A percentile compares a stretch with the other conserved stretches of the same genome.
Conservation (phyloP, 2,797 vertebrate genomes). For the Saxicola maurus region DNA sequence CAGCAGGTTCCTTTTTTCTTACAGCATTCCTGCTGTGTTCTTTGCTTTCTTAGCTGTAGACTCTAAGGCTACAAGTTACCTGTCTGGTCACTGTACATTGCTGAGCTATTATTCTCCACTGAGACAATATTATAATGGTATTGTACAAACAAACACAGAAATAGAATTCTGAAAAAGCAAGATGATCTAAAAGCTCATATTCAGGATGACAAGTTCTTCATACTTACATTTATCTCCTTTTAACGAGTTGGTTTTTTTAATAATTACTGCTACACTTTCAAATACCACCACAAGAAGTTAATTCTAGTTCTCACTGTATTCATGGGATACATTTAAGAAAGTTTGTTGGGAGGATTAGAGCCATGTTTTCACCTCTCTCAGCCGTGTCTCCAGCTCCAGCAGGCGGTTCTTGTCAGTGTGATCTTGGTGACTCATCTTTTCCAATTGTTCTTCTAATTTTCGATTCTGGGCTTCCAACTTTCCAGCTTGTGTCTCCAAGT, state of each 20-base stretch:
- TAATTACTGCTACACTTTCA: background rate
- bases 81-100: background rate
- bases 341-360: background rate
- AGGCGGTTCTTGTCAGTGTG: constrained; percentile 90
- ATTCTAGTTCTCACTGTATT: background rate
- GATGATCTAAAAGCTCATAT: background rate
- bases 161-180: background rate
- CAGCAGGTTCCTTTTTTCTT: background rate
- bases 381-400: constrained; percentile 79
- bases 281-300: background rate
- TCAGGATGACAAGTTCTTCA: background rate
- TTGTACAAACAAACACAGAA: background rate
- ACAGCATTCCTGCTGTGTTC: background rate
- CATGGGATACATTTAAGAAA: background rate
- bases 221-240: background rate
- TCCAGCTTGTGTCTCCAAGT: constrained; percentile 82
- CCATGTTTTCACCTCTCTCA: constrained; percentile 71
- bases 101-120: background rate
- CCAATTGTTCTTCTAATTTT: constrained; percentile 96
- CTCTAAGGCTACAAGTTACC: background rate
- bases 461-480: constrained; percentile 86
- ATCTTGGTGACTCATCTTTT: constrained; percentile 96
- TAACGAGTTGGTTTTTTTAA: background rate
- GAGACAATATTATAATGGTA: background rate
- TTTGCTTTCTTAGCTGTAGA: background rate